A percentile compares a stretch with the other conserved stretches of the same genome.
Conservation (phyloP, 2,113 vertebrate species). For the Axis porcinus region DNA sequence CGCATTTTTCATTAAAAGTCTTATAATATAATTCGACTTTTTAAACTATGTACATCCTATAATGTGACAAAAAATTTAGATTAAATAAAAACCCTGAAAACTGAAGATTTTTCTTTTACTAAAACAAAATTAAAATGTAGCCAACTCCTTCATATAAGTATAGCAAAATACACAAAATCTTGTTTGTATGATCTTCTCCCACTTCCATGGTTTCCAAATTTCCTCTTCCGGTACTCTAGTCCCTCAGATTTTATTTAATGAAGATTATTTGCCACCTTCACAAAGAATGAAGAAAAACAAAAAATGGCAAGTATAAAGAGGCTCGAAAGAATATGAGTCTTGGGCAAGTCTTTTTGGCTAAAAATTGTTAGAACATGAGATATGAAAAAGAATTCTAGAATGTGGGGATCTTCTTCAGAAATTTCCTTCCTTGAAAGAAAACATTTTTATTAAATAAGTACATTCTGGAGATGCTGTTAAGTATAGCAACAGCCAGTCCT, state of each 20-base stretch:
- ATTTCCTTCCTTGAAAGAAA: neutral
- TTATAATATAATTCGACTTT: neutral
- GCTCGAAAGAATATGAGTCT: neutral
- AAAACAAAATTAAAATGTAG: neutral
- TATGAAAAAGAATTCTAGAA: slow-evolving; percentile 21
- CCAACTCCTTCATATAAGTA: neutral
- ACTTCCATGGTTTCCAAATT: neutral
- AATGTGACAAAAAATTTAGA: neutral
- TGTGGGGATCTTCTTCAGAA: neutral
- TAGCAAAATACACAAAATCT: neutral
- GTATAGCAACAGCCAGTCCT: neutral
- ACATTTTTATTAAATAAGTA: neutral
- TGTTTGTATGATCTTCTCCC: neutral
- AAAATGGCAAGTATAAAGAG: neutral
- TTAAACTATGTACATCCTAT: neutral
- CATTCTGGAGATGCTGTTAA: neutral
- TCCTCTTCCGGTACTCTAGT: neutral
- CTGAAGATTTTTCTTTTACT: neutral
- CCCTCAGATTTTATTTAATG: neutral
- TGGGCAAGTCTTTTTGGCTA: neutral
- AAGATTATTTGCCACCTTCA: neutral
- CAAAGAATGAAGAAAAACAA: slow-evolving; percentile 38
- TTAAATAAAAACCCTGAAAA: neutral
- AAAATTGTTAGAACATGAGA: neutral
- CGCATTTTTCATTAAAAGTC: neutral